Evolutionary conservation across 2,888 invertebrate genomes (phyloP).

Genomic region (Pristionchus maxplancki): DNA sequence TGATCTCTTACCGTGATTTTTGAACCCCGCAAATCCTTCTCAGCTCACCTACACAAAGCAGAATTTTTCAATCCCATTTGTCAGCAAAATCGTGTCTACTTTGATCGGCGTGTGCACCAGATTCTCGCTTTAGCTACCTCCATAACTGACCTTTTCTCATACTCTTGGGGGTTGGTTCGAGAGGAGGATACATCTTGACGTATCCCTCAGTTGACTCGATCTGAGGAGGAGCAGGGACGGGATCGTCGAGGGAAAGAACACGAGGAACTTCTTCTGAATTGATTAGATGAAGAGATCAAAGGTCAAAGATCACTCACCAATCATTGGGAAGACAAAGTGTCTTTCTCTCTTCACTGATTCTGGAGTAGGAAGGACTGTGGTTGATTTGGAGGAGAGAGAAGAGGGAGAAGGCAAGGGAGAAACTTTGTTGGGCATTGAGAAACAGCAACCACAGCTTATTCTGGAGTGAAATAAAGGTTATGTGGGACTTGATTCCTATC

Average conservation of each 20-base stretch:
- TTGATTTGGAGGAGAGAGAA: slow-evolving; percentile 6
- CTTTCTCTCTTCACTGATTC: slow-evolving; percentile 1
- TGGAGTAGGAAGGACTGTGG: slow-evolving; percentile 23
- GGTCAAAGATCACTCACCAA: slow-evolving; percentile 3
- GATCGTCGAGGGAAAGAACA: slow-evolving; percentile 29
- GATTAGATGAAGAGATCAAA: neutral
- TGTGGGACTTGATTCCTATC: neutral
- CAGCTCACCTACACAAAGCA: neutral
- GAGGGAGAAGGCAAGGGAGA: neutral
- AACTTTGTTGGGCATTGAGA: neutral
- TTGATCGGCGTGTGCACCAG: neutral
- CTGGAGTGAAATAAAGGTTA: neutral
- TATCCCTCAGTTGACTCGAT: slow-evolving; percentile 10
- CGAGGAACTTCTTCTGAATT: neutral
- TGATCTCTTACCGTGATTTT: too few relatives aligned
- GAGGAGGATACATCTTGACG: slow-evolving; percentile 51
- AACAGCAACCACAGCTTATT: slow-evolving; percentile 16
- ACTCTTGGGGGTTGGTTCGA: neutral
- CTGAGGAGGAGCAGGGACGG: neutral
- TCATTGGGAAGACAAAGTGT: slow-evolving; percentile 37
- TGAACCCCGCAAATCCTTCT: too few relatives aligned
- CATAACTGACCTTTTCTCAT: neutral
- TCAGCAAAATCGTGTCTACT: neutral
- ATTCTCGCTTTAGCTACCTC: neutral
- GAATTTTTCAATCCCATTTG: neutral